phyloP scores from a whole-genome alignment of 2,113 vertebrate genomes.

The Nerophis ophidion region DNA sequence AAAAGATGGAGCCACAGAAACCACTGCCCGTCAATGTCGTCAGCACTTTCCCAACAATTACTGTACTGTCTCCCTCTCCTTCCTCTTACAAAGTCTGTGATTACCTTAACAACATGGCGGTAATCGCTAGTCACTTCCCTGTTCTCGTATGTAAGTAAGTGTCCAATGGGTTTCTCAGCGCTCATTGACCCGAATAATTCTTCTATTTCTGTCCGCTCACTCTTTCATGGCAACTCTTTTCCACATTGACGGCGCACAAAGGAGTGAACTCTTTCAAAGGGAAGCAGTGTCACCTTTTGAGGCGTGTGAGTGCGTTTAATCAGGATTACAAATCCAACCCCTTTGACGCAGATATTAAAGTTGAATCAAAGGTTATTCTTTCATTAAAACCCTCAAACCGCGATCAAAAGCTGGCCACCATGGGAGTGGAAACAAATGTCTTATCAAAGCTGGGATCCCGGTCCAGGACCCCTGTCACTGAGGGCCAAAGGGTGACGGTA shows the following conservation, averaged over 20 bases:
- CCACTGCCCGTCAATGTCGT: slow-evolving; percentile 51
- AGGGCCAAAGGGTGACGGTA: slow-evolving; percentile 20
- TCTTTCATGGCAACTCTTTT: slow-evolving; percentile 44
- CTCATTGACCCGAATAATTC: slow-evolving; percentile 35
- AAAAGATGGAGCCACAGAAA: slow-evolving; percentile 35
- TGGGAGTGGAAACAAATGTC: slow-evolving; percentile 36
- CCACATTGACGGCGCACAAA: slow-evolving; percentile 49
- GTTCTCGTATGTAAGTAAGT: slow-evolving; percentile 43
- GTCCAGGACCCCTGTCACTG: slow-evolving; percentile 36
- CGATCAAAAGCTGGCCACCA: slow-evolving; percentile 45
- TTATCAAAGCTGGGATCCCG: slow-evolving; percentile 33
- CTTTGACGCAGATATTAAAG: slow-evolving; percentile 38
- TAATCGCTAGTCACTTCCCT: slow-evolving; percentile 13
- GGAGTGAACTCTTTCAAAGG: slow-evolving; percentile 56
- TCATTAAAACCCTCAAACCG: slow-evolving; percentile 34
- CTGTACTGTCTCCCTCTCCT: slow-evolving; percentile 55
- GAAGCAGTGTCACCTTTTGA: slow-evolving; percentile 41
- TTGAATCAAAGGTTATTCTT: slow-evolving; percentile 53
- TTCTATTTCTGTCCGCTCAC: slow-evolving; percentile 40
- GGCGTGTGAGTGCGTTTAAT: slow-evolving; percentile 47
- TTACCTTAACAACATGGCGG: slow-evolving; percentile 51
- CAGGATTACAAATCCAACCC: slow-evolving; percentile 24
- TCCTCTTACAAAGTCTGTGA: slow-evolving; percentile 48
- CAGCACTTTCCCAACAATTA: slow-evolving; percentile 68
- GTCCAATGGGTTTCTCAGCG: slow-evolving; percentile 40